These are phyloP conservation scores for Gonioctena quinquepunctata DNA, from an alignment of 1,140 invertebrate genomes.

Conservation along the genomic window DNA sequence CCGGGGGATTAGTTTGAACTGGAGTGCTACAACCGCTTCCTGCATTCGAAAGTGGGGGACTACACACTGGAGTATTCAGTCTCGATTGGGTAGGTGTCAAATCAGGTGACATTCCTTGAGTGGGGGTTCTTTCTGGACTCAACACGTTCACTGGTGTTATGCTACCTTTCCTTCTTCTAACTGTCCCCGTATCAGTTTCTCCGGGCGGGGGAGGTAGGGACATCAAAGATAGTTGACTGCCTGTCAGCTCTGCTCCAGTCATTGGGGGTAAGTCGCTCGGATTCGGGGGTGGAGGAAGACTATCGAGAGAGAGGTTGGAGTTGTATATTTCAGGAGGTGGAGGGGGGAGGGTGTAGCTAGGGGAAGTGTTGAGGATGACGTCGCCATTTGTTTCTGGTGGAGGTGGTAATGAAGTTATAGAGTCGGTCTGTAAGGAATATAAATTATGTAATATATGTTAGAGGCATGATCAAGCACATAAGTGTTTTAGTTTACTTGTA, in stretches of 20 bases:
- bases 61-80: constrained; percentile 57
- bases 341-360: constrained; percentile 59
- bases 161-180: constrained; percentile 50
- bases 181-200: constrained; percentile 56
- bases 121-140: constrained; percentile 51
- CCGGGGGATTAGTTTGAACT: constrained; percentile 42
- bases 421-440: constrained; percentile 56
- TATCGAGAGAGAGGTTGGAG: constrained; percentile 75
- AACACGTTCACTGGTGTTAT: constrained; percentile 47
- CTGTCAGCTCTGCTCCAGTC: constrained; percentile 65
- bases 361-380: constrained; percentile 40
- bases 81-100: constrained; percentile 53
- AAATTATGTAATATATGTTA: too few relatives aligned
- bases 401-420: constrained; percentile 61
- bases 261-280: constrained; percentile 65
- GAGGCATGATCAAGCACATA: not conserved
- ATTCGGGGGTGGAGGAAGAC: constrained; percentile 76
- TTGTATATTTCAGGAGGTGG: constrained; percentile 71
- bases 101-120: constrained; percentile 53
- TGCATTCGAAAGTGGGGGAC: constrained; percentile 57
- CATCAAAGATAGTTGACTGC: constrained; percentile 67
- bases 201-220: constrained; percentile 70
- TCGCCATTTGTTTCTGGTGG: constrained; percentile 60
- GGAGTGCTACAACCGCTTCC: constrained; percentile 50
- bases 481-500: not conserved